These are phyloP conservation scores for Helicoverpa zea DNA, from an alignment of 1,140 invertebrate species.

Conservation along the genomic window DNA sequence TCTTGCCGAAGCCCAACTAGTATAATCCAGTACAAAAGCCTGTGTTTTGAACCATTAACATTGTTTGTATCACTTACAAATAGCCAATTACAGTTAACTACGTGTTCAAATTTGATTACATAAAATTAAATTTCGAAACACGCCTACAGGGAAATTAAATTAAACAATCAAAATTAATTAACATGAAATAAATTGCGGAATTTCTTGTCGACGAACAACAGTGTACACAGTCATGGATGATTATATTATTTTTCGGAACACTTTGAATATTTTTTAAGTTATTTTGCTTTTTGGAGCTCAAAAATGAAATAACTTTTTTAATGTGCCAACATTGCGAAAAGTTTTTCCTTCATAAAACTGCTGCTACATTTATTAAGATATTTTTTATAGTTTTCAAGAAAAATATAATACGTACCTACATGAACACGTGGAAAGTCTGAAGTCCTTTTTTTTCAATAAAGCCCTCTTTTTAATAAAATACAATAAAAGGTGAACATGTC, in stretches of 20 bases:
- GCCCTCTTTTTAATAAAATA: too few relatives aligned
- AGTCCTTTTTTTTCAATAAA: too few relatives aligned
- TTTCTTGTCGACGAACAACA: conserved; percentile 22
- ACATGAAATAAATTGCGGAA: conserved; percentile 14
- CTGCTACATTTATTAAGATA: background rate
- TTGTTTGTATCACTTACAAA: conserved; percentile 5
- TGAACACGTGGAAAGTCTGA: too few relatives aligned
- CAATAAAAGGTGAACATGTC: too few relatives aligned
- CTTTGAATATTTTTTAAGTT: background rate
- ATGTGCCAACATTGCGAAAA: conserved; percentile 7
- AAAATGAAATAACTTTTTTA: conserved; percentile 16
- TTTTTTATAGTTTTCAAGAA: too few relatives aligned
- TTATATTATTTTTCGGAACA: background rate
- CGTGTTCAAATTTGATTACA: background rate
- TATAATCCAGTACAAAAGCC: conserved; percentile 12
- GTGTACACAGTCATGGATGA: background rate
- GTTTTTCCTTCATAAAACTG: conserved; percentile 8
- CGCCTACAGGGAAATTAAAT: background rate
- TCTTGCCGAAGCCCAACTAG: conserved; percentile 16
- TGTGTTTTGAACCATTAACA: background rate
- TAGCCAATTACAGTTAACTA: background rate
- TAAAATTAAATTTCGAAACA: conserved; percentile 6
- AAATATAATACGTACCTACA: too few relatives aligned
- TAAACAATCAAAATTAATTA: conserved; percentile 39
- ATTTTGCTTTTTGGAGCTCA: background rate